A percentile compares a stretch with the other conserved stretches of the same genome.
Evolutionary conservation across 1,140 invertebrate species (phyloP).

Genomic region (Procambarus clarkii): DNA sequence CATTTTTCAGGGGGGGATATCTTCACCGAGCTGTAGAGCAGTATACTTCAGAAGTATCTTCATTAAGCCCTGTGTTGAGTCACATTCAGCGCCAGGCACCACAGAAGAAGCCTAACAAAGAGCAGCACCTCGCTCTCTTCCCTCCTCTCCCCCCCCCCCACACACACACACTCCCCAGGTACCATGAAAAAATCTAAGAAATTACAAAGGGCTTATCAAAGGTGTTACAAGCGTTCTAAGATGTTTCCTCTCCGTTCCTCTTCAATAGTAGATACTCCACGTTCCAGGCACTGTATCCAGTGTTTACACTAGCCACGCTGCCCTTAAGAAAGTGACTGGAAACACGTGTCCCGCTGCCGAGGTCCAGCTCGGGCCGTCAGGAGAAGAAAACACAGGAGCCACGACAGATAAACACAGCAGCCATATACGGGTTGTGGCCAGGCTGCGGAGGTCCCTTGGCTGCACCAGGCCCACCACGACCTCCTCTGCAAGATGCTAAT

Average conservation of each 20-base stretch:
- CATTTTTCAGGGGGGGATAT: too few species aligned
- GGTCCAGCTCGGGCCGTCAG: background rate
- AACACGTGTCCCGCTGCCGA: slow-evolving; percentile 47
- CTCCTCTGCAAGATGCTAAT: slow-evolving; percentile 25
- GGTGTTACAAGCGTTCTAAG: background rate
- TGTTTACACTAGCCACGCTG: slow-evolving; percentile 19
- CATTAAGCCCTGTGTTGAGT: background rate
- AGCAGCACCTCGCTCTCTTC: too few species aligned
- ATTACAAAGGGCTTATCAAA: background rate
- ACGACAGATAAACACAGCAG: slow-evolving; percentile 31
- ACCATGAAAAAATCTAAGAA: background rate
- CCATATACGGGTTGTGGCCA: slow-evolving; percentile 21
- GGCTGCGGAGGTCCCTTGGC: background rate
- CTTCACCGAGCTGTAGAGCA: background rate
- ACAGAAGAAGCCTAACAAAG: too few species aligned
- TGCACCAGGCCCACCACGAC: slow-evolving; percentile 4
- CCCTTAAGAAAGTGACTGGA: background rate
- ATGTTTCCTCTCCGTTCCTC: background rate
- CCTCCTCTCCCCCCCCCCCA: too few species aligned
- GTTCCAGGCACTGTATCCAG: background rate
- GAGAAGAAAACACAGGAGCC: slow-evolving; percentile 19
- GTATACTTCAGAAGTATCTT: background rate
- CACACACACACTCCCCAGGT: too few species aligned
- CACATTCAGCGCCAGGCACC: too few species aligned
- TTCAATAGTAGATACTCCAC: slow-evolving; percentile 18